Evolutionary conservation across 35 echinoderm and acorn worm genomes (phyloP).

Genomic region (Strongylocentrotus purpuratus): DNA sequence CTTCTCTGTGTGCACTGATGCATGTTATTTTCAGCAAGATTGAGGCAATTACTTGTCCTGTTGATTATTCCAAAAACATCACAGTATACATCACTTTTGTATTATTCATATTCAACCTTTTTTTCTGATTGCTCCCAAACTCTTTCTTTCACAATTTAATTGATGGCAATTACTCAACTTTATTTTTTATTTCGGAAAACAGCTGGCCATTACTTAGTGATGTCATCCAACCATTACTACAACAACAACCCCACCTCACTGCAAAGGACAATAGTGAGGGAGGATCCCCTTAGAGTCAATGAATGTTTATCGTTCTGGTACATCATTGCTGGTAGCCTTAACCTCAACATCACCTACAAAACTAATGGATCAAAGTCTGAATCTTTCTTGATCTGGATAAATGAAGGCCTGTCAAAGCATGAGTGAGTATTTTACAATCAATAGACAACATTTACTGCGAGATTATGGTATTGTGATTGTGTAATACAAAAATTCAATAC

Average conservation of each 20-base stretch:
- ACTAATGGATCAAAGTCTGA: not conserved
- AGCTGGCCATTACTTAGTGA: not conserved
- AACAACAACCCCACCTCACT: not conserved
- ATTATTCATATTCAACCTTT: no score
- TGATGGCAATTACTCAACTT: no score
- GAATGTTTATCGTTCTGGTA: not conserved
- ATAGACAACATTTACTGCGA: no score
- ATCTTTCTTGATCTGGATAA: not conserved
- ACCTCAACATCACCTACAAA: not conserved
- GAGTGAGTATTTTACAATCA: not conserved
- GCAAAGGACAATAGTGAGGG: not conserved
- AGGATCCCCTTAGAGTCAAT: not conserved
- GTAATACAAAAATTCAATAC: no score
- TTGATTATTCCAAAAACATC: no score
- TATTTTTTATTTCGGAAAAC: not conserved
- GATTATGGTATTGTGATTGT: no score
- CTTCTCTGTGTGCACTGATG: no score
- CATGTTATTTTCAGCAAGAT: no score
- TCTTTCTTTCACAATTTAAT: no score
- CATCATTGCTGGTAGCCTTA: not conserved
- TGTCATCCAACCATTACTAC: not conserved
- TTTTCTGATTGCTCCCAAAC: no score
- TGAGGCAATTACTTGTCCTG: no score
- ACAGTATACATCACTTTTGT: no score
- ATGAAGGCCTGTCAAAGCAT: not conserved